Evolutionary conservation across 2,888 invertebrate species (phyloP), one percentile per base, ranked within the genome.

Genomic region (Mechanitis mazaeus): DNA sequence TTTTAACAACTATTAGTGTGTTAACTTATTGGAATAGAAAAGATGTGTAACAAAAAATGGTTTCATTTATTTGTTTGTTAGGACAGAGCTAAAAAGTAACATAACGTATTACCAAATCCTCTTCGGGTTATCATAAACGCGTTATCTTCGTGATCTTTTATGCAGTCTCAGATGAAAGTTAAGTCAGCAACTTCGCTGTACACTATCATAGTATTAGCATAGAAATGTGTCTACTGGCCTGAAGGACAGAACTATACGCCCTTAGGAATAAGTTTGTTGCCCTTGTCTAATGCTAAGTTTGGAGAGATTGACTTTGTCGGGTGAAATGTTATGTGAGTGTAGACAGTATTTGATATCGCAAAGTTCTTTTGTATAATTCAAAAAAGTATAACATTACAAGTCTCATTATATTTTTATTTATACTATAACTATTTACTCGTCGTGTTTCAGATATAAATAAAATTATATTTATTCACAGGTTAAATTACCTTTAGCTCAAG

Each of bases 211-310:
- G 11, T 54, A 68, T 67, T 65, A 63, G 66, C 66, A 68, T 66
- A 59, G 64, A 65, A 66, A 66, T 68, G 66, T 68, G 66, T 66
- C 68, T 68, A 58, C 61, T 46, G 42, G 50, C 45, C 45, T 46
- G 38, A 54, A 58, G 46, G 28, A 53, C 53, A 53, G 58, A 47
- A 53, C 58, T 46, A 54, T 55, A 61, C 54, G 55, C 54, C 61
- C 61, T 60, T 46, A 33, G 50, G 31, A 50, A 28, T 50, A 7
- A 50, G 50, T 28, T 50, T 31, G 50, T 50, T 50, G 50, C 31
- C 50, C 50, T 50, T n/a, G 31, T 50, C 50, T 31, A 50, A 50
- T 31, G 31, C 50, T 50, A 50, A 9, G 9, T 50, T 50, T 50
- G 50, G 42, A 42, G 42, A 6, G 42, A 42, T 42, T 42, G 42